Percentiles rank a stretch among this genome's conserved stretches.
These are phyloP conservation scores for western clawed frog (Xenopus tropicalis) DNA, from an alignment of 2,113 vertebrate genomes.

Conservation along the genomic window UCB_Xtro_10.0 CM004450.2:29372501-29373000, in stretches of 20 bases:
- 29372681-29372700: conserved; percentile 4
- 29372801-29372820: conserved; percentile 28
- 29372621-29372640: background rate
- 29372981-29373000: conserved; percentile 34
- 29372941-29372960: conserved; percentile 32
- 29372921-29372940: conserved; percentile 19
- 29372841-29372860: conserved; percentile 35
- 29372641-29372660: background rate
- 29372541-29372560: too few relatives aligned
- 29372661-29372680: conserved; percentile 7
- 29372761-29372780: conserved; percentile 35
- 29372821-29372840: conserved; percentile 22
- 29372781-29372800: conserved; percentile 28
- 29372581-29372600: too few relatives aligned
- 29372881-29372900: conserved; percentile 32
- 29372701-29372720: conserved; percentile 12
- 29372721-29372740: background rate
- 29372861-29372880: conserved; percentile 27
- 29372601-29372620: background rate
- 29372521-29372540: too few relatives aligned
- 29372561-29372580: too few relatives aligned
- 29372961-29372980: conserved; percentile 42
- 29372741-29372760: conserved; percentile 28
- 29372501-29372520: too few relatives aligned
- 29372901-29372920: conserved; percentile 34